phyloP scores from a whole-genome alignment of 2,113 vertebrate species.

The Plecturocebus donacophilus region DNA sequence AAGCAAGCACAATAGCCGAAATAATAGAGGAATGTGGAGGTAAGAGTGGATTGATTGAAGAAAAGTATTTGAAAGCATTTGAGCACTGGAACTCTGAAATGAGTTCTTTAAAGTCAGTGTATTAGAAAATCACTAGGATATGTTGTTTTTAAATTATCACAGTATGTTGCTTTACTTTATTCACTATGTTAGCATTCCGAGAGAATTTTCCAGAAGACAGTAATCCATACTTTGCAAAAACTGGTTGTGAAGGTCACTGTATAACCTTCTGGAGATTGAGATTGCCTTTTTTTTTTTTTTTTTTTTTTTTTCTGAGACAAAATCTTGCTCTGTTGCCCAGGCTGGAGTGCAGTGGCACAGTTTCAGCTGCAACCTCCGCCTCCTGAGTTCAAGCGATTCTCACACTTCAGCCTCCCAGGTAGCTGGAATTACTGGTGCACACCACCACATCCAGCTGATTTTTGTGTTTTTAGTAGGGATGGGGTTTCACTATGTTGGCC shows the following conservation, averaged over 20 bases:
- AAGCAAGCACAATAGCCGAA: slow-evolving; percentile 97
- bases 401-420: no score
- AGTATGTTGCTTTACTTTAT: slow-evolving; percentile 21
- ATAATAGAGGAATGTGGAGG: slow-evolving; percentile 99
- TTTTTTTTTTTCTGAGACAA: no score
- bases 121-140: background rate
- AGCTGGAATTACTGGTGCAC: no score
- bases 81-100: background rate
- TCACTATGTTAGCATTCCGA: background rate
- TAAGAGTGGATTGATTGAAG: slow-evolving; percentile 75
- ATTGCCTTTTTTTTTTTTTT: no score
- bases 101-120: slow-evolving; percentile 32
- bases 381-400: no score
- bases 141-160: background rate
- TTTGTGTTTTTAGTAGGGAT: no score
- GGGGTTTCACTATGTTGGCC: no score
- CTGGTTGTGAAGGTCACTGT: background rate
- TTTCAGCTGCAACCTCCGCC: no score
- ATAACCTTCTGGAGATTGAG: slow-evolving; percentile 12
- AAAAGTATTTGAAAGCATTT: background rate
- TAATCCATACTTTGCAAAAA: background rate
- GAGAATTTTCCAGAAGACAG: background rate
- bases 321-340: no score
- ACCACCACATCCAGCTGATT: no score
- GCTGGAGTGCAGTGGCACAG: no score